phyloP scores from a whole-genome alignment of 2,888 invertebrate genomes.

The Chymomyza caudatula region DNA sequence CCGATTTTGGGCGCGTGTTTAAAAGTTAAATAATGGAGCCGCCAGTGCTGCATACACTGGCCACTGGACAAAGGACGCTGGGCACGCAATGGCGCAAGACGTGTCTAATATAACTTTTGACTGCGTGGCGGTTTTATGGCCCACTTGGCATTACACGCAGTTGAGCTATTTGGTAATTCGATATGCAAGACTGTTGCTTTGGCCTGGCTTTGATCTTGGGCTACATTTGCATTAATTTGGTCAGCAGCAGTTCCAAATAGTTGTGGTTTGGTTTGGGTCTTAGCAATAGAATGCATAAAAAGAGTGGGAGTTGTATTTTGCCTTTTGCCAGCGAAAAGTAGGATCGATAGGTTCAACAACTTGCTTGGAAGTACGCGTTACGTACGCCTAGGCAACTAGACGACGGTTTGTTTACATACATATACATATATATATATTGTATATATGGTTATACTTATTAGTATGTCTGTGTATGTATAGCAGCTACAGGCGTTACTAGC shows the following conservation, averaged over 20 bases:
- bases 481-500: not conserved
- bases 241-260: conserved; percentile 51
- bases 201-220: conserved; percentile 57
- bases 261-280: not conserved
- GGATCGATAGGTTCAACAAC: conserved; percentile 20
- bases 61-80: conserved; percentile 16
- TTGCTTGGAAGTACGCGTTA: conserved; percentile 44
- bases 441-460: not conserved
- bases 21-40: conserved; percentile 67
- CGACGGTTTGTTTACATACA: not conserved
- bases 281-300: not conserved
- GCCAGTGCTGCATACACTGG: not conserved
- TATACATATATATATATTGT: not conserved
- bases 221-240: not conserved
- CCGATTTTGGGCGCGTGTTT: conserved; percentile 62
- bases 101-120: conserved; percentile 72
- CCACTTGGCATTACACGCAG: not conserved
- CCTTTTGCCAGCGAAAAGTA: conserved; percentile 5
- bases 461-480: not conserved
- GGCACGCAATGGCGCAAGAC: conserved; percentile 63
- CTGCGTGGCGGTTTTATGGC: not conserved
- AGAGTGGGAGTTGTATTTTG: conserved; percentile 36
- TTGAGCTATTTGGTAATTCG: conserved; percentile 8
- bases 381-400: not conserved
- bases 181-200: conserved; percentile 3